phyloP scores from a whole-genome alignment of 2,797 vertebrate species.

The Gobionotothen gibberifrons region DNA sequence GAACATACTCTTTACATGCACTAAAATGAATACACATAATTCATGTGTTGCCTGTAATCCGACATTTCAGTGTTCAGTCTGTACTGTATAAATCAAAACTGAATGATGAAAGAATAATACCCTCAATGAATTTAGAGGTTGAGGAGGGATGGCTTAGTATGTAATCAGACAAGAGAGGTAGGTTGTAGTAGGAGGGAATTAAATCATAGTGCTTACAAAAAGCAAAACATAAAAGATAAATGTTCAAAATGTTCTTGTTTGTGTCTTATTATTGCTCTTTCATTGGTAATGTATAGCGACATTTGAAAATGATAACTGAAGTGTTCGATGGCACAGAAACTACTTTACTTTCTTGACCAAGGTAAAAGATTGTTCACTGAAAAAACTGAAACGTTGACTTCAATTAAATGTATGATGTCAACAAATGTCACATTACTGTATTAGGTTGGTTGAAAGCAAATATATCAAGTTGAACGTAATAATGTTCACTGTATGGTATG shows the following conservation, averaged over 20 bases:
- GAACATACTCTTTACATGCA: conserved; percentile 22
- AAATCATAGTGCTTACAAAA: conserved; percentile 21
- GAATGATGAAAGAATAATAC: conserved; percentile 54
- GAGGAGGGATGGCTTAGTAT: conserved; percentile 40
- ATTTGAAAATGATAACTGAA: not conserved
- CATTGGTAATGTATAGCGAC: not conserved
- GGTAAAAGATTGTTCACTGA: not conserved
- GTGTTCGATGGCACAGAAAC: not conserved
- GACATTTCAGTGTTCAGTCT: conserved; percentile 52
- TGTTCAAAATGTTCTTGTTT: conserved; percentile 3
- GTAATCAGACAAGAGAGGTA: conserved; percentile 36
- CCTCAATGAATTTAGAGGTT: conserved; percentile 48
- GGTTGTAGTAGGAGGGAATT: conserved; percentile 20
- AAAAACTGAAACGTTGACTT: too few species aligned
- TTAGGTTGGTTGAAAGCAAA: too few species aligned
- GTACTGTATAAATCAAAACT: conserved; percentile 60
- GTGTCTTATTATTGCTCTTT: conserved; percentile 9
- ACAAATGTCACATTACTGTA: too few species aligned
- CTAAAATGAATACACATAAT: conserved; percentile 22
- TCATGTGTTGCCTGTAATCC: conserved; percentile 51
- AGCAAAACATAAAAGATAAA: not conserved
- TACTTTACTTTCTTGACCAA: not conserved
- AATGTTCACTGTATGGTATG: not conserved
- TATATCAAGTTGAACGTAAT: too few species aligned
- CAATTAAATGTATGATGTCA: too few species aligned